These are phyloP conservation scores for Noctua janthe DNA, from an alignment of 2,888 invertebrate species.

Conservation along the genomic window DNA sequence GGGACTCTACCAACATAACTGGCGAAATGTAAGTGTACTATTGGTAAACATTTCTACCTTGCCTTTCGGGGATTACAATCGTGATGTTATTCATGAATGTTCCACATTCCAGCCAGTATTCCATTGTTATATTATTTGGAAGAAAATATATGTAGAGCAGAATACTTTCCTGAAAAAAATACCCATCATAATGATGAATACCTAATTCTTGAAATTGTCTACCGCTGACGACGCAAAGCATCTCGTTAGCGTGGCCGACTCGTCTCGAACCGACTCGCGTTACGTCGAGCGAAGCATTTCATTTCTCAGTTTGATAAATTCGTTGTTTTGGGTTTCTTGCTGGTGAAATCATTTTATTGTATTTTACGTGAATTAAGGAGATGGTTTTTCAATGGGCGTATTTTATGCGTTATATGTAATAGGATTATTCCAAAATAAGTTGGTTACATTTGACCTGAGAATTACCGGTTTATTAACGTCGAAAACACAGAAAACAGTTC, in stretches of 20 bases:
- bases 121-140: not conserved
- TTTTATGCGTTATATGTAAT: not conserved
- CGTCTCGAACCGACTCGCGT: conserved; percentile 2
- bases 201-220: conserved; percentile 29
- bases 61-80: not conserved
- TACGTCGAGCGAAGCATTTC: conserved; percentile 25
- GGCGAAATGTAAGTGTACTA: not conserved
- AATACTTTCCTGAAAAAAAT: conserved; percentile 16
- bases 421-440: not conserved
- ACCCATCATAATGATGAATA: not conserved
- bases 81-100: not conserved
- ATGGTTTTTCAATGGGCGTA: not conserved
- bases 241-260: conserved; percentile 36
- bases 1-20: not conserved
- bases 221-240: conserved; percentile 12
- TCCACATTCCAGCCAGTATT: not conserved
- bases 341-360: not conserved
- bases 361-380: not conserved
- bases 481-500: not conserved
- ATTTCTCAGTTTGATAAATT: conserved; percentile 41
- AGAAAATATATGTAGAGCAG: not conserved
- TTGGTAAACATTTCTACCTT: not conserved
- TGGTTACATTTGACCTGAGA: not conserved
- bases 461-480: not conserved
- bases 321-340: conserved; percentile 10